Evolutionary conservation across 35 echinoderm and acorn worm species (phyloP).

Genomic region (Diadema setosum): DNA sequence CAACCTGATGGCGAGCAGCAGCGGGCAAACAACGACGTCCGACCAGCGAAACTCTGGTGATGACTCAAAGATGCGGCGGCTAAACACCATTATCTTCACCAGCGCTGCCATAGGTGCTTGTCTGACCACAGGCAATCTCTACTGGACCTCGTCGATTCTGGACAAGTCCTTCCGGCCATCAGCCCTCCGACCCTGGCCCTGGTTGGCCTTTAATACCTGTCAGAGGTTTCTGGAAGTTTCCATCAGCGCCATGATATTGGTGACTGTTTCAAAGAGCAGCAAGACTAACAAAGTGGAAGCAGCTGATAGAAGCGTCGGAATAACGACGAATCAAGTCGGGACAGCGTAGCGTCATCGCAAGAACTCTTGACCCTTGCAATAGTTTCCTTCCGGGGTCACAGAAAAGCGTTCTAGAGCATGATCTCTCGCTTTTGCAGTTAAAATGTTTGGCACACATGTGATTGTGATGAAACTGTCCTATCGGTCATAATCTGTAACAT

Average conservation of each 20-base stretch:
- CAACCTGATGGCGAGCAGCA: neutral
- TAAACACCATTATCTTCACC: slow-evolving; percentile 27
- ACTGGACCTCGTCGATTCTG: neutral
- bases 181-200: slow-evolving; percentile 2
- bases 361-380: too few species aligned
- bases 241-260: slow-evolving; percentile 22
- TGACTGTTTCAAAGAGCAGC: neutral
- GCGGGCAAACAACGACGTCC: neutral
- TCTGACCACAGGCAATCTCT: slow-evolving; percentile 20
- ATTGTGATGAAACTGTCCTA: too few species aligned
- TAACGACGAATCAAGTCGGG: too few species aligned
- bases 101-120: slow-evolving; percentile 20
- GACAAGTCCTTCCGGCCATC: neutral
- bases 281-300: neutral
- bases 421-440: too few species aligned
- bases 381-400: too few species aligned
- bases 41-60: neutral
- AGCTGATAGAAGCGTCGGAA: too few species aligned
- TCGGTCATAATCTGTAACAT: too few species aligned
- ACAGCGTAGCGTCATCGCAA: too few species aligned
- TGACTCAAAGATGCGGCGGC: neutral
- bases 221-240: slow-evolving; percentile 26
- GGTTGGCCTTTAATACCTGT: slow-evolving; percentile 25
- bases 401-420: too few species aligned
- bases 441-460: too few species aligned